Evolutionary conservation across 2,797 vertebrate species (phyloP).

Genomic region (Gallirallus australis): DNA sequence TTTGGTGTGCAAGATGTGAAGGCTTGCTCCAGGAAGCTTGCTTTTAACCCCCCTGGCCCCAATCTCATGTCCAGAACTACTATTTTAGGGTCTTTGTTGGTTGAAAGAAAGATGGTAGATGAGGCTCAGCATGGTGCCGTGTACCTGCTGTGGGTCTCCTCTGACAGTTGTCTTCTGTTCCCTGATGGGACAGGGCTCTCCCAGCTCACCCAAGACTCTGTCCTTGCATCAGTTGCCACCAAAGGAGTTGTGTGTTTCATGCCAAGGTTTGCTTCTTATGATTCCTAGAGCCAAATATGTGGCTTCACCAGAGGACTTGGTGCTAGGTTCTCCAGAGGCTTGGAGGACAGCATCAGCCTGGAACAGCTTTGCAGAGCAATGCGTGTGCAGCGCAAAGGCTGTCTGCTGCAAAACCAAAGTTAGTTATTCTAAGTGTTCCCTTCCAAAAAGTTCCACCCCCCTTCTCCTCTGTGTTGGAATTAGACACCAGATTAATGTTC

Average conservation of each 20-base stretch:
- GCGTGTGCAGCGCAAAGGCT: not conserved
- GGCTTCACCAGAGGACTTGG: not conserved
- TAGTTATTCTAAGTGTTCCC: not conserved
- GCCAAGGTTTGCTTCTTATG: not conserved
- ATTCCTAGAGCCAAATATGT: not conserved
- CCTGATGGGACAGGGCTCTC: not conserved
- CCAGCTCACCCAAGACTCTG: not conserved
- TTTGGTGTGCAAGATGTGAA: not conserved
- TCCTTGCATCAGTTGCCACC: not conserved
- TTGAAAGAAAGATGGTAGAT: not conserved
- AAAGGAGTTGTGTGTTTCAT: not conserved
- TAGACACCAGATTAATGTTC: not conserved
- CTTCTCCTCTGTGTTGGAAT: not conserved
- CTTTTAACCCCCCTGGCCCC: too few relatives aligned
- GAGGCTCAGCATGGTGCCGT: not conserved
- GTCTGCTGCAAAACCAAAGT: not conserved
- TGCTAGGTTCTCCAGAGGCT: not conserved
- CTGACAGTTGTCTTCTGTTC: not conserved
- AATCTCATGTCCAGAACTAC: not conserved
- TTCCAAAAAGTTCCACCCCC: not conserved
- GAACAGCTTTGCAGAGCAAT: not conserved
- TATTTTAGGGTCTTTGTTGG: not conserved
- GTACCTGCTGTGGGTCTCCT: not conserved
- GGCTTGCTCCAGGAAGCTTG: not conserved
- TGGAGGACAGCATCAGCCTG: constrained; percentile 6